Evolutionary conservation across 37 sponge, comb jelly and placozoan genomes (phyloP), one percentile per base, ranked within the genome.

Genomic region (Lycopodina hypogea): DNA sequence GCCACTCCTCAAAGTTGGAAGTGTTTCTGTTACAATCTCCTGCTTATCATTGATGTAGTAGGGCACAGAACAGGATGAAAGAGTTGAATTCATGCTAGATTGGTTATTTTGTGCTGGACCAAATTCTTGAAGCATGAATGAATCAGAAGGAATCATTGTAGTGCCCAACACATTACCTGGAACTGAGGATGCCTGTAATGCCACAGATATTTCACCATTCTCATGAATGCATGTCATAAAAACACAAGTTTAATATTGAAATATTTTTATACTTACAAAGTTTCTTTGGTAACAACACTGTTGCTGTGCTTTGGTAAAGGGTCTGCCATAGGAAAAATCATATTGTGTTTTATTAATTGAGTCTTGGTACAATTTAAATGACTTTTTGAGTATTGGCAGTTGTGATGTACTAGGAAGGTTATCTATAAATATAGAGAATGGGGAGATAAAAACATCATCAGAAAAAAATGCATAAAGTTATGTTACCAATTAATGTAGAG

Each of bases 351-450:
- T 65, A 8, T 29, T 65, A 4, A 65, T 65, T 3, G 66, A 65
- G 30, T 65, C 66, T 12, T 32, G 66, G 33, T 30, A 30, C 1
- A 65, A 32, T 65, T 65, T 32, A 32, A 65, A 32, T 11, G 18
- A 34, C 17, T 32, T 15, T 33, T 34, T 32, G 33, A 65, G 35
- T 29, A 30, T 29, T 65, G 66, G 30, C 2, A 65, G 66, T 17
- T 32, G 66, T 8, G 66, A 65, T 65, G 66, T 30, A 65, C 66
- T 65, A 12, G 66, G 66, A 32, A 65, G 66, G 35, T 65, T 65
- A 29, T 65, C 66, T 65, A 30, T 8, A 59, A 23, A 59, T 28
- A 28, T 28, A 23, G 4, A 59, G 12, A 8, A 59, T 59, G 60
- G 18, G 6, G 4, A 12, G 6, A 23, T 18, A 23, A 6, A 59